phyloP scores from a whole-genome alignment of 2,797 vertebrate species.

The Aplochiton taeniatus region DNA sequence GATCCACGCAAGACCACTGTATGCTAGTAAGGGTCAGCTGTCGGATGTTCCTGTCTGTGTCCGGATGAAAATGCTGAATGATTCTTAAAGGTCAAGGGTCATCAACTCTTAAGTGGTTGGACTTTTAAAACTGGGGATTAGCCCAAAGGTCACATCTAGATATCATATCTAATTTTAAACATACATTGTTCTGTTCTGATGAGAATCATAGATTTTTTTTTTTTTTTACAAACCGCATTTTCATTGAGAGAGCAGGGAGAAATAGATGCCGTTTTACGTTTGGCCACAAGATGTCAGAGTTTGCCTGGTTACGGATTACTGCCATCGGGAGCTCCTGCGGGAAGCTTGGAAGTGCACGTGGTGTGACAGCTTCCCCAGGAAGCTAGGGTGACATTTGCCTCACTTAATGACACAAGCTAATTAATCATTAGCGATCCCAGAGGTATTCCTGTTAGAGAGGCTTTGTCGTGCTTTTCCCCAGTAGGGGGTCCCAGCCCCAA shows the following conservation, averaged over 20 bases:
- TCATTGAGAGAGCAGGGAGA: background rate
- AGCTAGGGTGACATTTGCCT: constrained; percentile 96
- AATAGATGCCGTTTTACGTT: constrained; percentile 43
- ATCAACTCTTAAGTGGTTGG: constrained; percentile 40
- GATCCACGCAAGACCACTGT: constrained; percentile 8
- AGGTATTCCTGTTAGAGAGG: constrained; percentile 90
- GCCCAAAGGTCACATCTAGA: constrained; percentile 34
- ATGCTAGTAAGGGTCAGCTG: constrained; percentile 13
- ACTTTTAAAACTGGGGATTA: constrained; percentile 19
- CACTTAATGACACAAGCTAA: constrained; percentile 97
- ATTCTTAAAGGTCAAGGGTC: constrained; percentile 66
- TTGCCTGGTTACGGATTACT: constrained; percentile 67
- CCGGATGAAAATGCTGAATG: constrained; percentile 43
- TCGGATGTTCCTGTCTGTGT: constrained; percentile 41
- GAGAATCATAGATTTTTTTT: background rate
- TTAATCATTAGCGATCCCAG: constrained; percentile 99
- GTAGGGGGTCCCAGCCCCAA: constrained; percentile 87
- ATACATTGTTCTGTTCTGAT: background rate
- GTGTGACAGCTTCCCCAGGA: constrained; percentile 89
- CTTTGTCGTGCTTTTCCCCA: constrained; percentile 87
- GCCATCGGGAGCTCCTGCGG: constrained; percentile 60
- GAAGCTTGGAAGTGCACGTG: constrained; percentile 76
- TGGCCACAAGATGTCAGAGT: constrained; percentile 91
- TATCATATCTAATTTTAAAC: constrained; percentile 5
- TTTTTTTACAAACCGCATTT: background rate